Evolutionary conservation across 2,888 invertebrate genomes (phyloP).

Genomic region (Furcula furcula): DNA sequence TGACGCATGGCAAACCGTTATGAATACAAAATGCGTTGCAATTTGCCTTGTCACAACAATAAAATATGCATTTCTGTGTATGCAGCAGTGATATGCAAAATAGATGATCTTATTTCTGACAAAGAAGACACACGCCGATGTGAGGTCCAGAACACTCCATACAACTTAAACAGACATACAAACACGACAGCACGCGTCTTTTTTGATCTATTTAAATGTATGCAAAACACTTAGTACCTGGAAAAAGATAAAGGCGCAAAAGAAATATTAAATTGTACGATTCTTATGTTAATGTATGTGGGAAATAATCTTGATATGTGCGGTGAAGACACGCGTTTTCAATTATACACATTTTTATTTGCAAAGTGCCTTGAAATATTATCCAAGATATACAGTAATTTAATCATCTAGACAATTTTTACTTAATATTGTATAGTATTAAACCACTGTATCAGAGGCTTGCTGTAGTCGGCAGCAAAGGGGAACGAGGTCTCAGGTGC

Average conservation of each 20-base stretch:
- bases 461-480: no score
- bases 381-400: no score
- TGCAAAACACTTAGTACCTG: conserved; percentile 69
- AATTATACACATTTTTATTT: conserved; percentile 41
- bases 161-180: no score
- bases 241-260: conserved; percentile 60
- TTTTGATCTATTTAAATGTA: conserved; percentile 60
- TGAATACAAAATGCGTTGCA: no score
- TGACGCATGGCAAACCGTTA: no score
- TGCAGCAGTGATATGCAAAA: conserved; percentile 10
- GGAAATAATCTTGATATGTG: conserved; percentile 56
- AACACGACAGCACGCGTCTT: conserved; percentile 59
- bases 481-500: no score
- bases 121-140: conserved; percentile 12
- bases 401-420: no score
- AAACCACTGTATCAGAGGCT: no score
- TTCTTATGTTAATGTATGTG: conserved; percentile 71
- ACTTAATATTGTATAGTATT: no score
- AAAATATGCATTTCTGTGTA: no score
- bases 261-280: conserved; percentile 64
- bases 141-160: conserved; percentile 39
- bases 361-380: conserved; percentile 8
- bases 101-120: conserved; percentile 17
- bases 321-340: conserved; percentile 45
- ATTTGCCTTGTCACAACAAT: no score